Percentiles rank a stretch among this genome's conserved stretches.
Evolutionary conservation across 2,888 invertebrate species (phyloP).

Genomic region (Anoncus sp.): DNA sequence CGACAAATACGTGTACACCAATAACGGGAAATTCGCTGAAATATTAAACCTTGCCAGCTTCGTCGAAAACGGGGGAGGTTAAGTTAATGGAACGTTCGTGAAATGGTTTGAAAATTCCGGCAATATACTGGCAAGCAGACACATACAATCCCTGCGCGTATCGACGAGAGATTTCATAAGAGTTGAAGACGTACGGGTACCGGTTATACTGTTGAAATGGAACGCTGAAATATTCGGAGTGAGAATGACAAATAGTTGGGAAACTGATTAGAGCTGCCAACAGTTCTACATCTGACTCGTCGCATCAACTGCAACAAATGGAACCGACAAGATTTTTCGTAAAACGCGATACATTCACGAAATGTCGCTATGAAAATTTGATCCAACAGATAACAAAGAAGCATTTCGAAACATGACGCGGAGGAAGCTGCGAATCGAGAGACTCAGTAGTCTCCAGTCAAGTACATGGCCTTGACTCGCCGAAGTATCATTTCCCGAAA

Average conservation of each 20-base stretch:
- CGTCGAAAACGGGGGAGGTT: neutral
- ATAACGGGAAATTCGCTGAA: constrained; percentile 30
- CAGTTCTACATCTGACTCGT: too few relatives aligned
- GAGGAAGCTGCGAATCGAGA: too few relatives aligned
- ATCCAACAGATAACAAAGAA: too few relatives aligned
- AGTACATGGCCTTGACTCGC: too few relatives aligned
- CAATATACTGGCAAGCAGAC: neutral
- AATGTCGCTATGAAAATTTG: too few relatives aligned
- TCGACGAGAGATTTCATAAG: constrained; percentile 19
- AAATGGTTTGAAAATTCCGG: constrained; percentile 20
- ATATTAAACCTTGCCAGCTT: constrained; percentile 30
- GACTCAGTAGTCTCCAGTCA: too few relatives aligned
- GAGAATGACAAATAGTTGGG: constrained; percentile 10
- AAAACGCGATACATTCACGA: too few relatives aligned
- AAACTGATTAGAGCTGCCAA: constrained; percentile 17
- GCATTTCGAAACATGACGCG: too few relatives aligned
- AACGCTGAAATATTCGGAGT: constrained; percentile 16
- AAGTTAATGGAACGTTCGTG: constrained; percentile 23
- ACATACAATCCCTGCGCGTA: constrained; percentile 13
- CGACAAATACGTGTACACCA: constrained; percentile 29
- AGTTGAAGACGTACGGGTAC: constrained; percentile 34
- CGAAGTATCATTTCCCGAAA: too few relatives aligned
- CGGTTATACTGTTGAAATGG: constrained; percentile 12
- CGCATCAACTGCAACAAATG: too few relatives aligned
- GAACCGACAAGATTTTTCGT: too few relatives aligned